Conservation (phyloP, 2,888 invertebrate species). For the Phanerotoma sp. region DNA sequence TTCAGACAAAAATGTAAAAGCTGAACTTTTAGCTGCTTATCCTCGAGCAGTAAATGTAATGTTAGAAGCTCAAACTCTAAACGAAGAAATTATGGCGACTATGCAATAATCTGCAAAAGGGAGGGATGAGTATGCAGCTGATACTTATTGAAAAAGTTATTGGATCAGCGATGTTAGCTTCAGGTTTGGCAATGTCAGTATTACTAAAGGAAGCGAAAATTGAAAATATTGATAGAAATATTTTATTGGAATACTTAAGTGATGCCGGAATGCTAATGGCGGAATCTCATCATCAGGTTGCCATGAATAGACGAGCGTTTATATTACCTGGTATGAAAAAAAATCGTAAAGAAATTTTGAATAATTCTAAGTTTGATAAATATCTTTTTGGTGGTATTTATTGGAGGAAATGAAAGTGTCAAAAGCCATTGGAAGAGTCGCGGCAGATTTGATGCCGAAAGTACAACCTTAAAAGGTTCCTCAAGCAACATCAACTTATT, state of each 20-base stretch:
- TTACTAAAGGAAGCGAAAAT: slow-evolving; percentile 19
- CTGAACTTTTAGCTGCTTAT: slow-evolving; percentile 21
- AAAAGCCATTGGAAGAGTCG: slow-evolving; percentile 27
- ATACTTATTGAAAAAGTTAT: slow-evolving; percentile 29
- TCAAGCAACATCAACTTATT: no score
- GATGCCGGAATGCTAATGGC: slow-evolving; percentile 25
- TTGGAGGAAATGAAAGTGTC: slow-evolving; percentile 22
- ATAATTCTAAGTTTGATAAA: slow-evolving; percentile 22
- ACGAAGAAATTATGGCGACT: slow-evolving; percentile 25
- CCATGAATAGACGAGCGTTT: slow-evolving; percentile 25
- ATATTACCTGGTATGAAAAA: slow-evolving; percentile 26
- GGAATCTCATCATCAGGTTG: slow-evolving; percentile 16
- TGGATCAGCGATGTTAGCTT: slow-evolving; percentile 27
- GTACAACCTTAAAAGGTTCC: slow-evolving; percentile 5
- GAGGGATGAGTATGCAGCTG: slow-evolving; percentile 21
- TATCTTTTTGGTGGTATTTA: slow-evolving; percentile 28
- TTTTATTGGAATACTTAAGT: slow-evolving; percentile 14
- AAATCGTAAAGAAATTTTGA: slow-evolving; percentile 21
- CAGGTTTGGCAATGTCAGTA: slow-evolving; percentile 23
- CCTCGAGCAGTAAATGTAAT: no score
- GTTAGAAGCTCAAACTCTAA: slow-evolving; percentile 24
- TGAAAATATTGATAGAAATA: slow-evolving; percentile 13
- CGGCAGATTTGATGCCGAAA: slow-evolving; percentile 21
- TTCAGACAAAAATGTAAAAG: slow-evolving; percentile 24
- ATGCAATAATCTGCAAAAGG: slow-evolving; percentile 24